Evolutionary conservation across 2,888 invertebrate genomes (phyloP).

Genomic region (Acleris laterana): DNA sequence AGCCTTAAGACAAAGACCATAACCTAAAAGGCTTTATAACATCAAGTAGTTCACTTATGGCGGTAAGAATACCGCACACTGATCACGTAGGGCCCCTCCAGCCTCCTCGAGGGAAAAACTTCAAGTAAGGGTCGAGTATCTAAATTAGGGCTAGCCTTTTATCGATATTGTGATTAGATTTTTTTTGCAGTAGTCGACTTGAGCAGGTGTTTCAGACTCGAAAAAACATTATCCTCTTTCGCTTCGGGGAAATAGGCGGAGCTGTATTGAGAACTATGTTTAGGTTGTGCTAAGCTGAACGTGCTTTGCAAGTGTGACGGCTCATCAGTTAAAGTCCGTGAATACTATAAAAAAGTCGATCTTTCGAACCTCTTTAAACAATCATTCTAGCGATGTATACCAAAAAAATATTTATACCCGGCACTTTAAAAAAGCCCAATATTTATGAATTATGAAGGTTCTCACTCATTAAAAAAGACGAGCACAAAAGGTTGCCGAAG

Average conservation of each 20-base stretch:
- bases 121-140: conserved; percentile 9
- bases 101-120: conserved; percentile 9
- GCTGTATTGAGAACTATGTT: too few species aligned
- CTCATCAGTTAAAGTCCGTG: too few species aligned
- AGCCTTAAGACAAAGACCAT: neutral
- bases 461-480: too few species aligned
- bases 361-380: too few species aligned
- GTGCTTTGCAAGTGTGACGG: too few species aligned
- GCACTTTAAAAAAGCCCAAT: too few species aligned
- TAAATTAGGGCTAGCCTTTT: conserved; percentile 27
- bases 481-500: too few species aligned
- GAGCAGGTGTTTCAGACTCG: neutral
- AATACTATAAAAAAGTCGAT: too few species aligned
- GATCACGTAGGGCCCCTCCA: conserved; percentile 62
- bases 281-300: too few species aligned
- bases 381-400: too few species aligned
- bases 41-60: conserved; percentile 24
- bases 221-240: neutral
- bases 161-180: conserved; percentile 25
- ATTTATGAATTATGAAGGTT: too few species aligned
- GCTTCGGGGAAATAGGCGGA: neutral
- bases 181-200: neutral
- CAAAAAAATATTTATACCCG: too few species aligned
- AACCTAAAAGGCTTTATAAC: neutral
- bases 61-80: conserved; percentile 50